Conservation (phyloP, 2,797 vertebrate genomes). For the Crypturellus tataupa region DNA sequence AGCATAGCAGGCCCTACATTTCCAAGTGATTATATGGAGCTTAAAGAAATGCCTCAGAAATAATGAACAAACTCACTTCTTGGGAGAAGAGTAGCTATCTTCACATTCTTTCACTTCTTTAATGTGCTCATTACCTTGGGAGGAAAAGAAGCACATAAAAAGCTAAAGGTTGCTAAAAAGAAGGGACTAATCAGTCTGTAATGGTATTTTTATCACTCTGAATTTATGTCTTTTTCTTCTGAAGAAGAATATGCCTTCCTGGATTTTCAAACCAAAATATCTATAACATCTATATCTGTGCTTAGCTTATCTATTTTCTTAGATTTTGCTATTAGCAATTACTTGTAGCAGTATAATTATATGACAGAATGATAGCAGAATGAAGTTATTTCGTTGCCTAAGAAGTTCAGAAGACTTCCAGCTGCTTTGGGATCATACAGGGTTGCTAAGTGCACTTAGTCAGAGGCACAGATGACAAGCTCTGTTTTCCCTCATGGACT, state of each 20-base stretch:
- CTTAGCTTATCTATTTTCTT: not conserved
- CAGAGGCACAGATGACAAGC: constrained; percentile 19
- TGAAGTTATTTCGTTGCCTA: not conserved
- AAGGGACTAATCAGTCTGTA: not conserved
- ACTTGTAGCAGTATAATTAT: not conserved
- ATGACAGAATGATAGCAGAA: not conserved
- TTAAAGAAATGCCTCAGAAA: not conserved
- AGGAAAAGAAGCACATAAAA: not conserved
- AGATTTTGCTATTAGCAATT: not conserved
- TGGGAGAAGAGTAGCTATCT: not conserved
- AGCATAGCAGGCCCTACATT: not conserved
- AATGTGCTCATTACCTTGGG: not conserved
- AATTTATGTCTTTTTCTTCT: not conserved
- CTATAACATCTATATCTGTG: not conserved
- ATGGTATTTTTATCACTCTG: not conserved
- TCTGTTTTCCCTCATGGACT: not conserved
- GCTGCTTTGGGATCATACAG: not conserved
- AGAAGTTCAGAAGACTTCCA: constrained; percentile 21
- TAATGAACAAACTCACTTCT: not conserved
- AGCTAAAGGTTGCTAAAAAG: not conserved
- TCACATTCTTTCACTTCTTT: not conserved
- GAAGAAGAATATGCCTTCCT: not conserved
- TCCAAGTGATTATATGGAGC: not conserved
- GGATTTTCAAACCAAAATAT: not conserved
- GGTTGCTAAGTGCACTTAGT: not conserved